Conservation (phyloP, 1,140 invertebrate genomes). For the Aphis craccivora region DNA sequence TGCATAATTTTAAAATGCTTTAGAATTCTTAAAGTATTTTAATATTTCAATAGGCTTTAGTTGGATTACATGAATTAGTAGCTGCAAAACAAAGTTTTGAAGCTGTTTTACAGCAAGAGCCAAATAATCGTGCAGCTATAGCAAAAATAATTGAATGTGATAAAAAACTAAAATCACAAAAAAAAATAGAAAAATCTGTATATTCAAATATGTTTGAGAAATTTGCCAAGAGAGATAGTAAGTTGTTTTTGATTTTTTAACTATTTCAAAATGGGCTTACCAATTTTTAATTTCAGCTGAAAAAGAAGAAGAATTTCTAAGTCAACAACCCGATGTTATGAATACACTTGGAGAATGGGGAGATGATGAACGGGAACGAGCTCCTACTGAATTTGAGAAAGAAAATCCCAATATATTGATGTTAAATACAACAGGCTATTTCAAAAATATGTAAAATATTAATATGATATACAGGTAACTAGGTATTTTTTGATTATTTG, state of each 20-base stretch:
- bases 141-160: constrained; percentile 77
- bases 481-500: neutral
- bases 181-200: constrained; percentile 84
- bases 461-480: neutral
- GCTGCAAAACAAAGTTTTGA: constrained; percentile 82
- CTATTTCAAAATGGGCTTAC: neutral
- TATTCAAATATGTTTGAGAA: constrained; percentile 96
- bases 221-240: constrained; percentile 78
- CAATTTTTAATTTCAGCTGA: constrained; percentile 64
- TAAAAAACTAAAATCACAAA: constrained; percentile 77
- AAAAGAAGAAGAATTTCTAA: constrained; percentile 73
- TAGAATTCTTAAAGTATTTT: neutral
- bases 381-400: constrained; percentile 78
- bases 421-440: constrained; percentile 74
- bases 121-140: constrained; percentile 82
- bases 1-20: neutral
- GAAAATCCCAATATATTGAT: constrained; percentile 81
- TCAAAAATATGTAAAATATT: constrained; percentile 76
- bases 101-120: constrained; percentile 75
- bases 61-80: constrained; percentile 80
- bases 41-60: constrained; percentile 68
- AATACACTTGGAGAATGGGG: constrained; percentile 76
- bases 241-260: neutral
- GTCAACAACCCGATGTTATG: constrained; percentile 75
- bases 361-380: constrained; percentile 73